These are phyloP conservation scores for Montipora efflorescens DNA, from an alignment of 64 coral and sea anemone species.

Conservation along the genomic window DNA sequence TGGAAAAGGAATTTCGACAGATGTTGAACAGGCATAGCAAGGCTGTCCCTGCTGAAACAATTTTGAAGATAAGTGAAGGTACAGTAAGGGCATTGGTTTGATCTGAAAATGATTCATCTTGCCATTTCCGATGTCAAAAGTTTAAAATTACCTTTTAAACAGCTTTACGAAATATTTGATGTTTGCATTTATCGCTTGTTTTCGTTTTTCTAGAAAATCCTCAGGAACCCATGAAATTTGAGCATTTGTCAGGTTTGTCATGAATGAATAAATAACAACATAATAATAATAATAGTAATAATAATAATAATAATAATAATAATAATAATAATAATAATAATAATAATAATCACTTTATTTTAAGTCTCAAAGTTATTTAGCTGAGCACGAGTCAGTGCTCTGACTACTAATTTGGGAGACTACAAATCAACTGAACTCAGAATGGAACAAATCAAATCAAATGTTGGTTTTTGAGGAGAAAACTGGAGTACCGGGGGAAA, in stretches of 20 bases:
- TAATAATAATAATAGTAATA: too few species aligned
- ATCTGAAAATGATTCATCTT: background rate
- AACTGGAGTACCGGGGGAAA: too few species aligned
- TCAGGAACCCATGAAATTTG: conserved; percentile 69
- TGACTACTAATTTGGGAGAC: too few species aligned
- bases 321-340: too few species aligned
- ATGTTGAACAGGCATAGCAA: conserved; percentile 92
- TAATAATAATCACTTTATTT: too few species aligned
- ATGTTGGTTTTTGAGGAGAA: too few species aligned
- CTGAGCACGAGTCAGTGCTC: too few species aligned
- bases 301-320: too few species aligned
- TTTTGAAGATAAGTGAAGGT: conserved; percentile 70
- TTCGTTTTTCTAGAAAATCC: conserved; percentile 23
- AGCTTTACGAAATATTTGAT: too few species aligned
- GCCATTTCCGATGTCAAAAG: background rate
- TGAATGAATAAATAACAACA: background rate
- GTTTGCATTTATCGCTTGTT: background rate
- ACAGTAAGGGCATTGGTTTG: conserved; percentile 44
- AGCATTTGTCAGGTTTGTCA: conserved; percentile 79
- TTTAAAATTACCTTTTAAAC: background rate
- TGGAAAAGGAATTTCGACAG: conserved; percentile 89
- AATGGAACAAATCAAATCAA: too few species aligned
- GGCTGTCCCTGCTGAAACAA: conserved; percentile 77
- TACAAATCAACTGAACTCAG: too few species aligned
- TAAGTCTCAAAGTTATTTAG: too few species aligned